Evolutionary conservation across 2,113 vertebrate species (phyloP), one percentile per base, ranked within the genome.

Genomic region (Petroica traversi): DNA sequence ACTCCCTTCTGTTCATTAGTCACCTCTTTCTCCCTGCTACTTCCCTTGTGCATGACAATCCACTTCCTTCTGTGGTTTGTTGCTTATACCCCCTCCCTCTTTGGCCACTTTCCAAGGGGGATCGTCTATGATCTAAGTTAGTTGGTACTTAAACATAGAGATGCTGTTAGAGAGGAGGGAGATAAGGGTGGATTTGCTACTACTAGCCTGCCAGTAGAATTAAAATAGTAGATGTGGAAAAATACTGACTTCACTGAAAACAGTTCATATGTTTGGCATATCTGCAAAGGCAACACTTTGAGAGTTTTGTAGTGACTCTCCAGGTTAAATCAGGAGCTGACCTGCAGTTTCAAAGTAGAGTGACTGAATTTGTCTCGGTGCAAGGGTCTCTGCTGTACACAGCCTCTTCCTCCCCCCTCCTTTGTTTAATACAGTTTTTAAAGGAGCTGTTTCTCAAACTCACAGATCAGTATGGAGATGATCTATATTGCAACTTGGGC

Each of bases 1-100:
- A 96, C 81, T 93, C 95, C 78, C 74, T 96, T 93, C 93, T 97
- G 92, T 89, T 96, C 92, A 90, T 97, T 96, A 96, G 95, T 94
- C 36, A 48, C 84, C 85, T 97, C 91, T 83, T 93, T 94, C 83
- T 79, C 72, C 40, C 41, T 88, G 83, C 93, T 92, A 88, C 92
- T 94, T 93, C 66, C 76, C 85, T 91, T 43, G 69, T 73, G 72
- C 92, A 85, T 1, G 12, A 79, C 59, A 87, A 67, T 88, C 83
- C 31, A 54, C 72, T 61, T 95, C 75, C 41, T 77, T 28, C 78
- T 72, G 85, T 78, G 80, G 68, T 93, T 97, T 95, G 89, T 90
- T 96, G 91, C 86, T 94, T 94, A 82, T 77, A 74, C 20, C 75
- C 80, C 49, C 75, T 77, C 49, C 13, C 19, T 55, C 38, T 66